These are phyloP conservation scores for Melanaphis sacchari DNA, from an alignment of 1,140 invertebrate genomes.

Conservation along the genomic window DNA sequence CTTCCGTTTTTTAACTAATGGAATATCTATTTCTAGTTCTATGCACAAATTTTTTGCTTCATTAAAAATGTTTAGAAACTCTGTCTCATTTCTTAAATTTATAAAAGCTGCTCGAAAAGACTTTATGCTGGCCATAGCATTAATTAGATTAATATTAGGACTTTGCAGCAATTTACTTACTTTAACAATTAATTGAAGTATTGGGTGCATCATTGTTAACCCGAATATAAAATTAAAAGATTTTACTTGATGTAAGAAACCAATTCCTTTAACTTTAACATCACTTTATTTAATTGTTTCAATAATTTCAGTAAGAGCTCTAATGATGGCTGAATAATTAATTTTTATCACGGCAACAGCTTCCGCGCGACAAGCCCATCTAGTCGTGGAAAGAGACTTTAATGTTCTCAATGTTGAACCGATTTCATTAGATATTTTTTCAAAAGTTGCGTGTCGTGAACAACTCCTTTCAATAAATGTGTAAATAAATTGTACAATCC, in stretches of 20 bases:
- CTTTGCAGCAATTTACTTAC: conserved; percentile 58
- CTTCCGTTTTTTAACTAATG: conserved; percentile 57
- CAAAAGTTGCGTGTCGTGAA: conserved; percentile 59
- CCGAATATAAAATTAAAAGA: conserved; percentile 58
- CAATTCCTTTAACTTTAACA: conserved; percentile 53
- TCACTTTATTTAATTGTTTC: conserved; percentile 47
- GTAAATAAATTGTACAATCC: conserved; percentile 56
- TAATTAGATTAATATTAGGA: conserved; percentile 56
- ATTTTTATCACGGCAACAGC: conserved; percentile 53
- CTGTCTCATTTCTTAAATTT: conserved; percentile 51
- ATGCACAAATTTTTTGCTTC: conserved; percentile 44
- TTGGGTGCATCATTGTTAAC: conserved; percentile 58
- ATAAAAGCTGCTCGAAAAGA: conserved; percentile 51
- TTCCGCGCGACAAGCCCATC: conserved; percentile 59
- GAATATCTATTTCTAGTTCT: conserved; percentile 56
- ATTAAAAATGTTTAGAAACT: conserved; percentile 51
- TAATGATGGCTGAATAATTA: conserved; percentile 49
- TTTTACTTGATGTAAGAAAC: conserved; percentile 58
- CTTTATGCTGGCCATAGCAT: conserved; percentile 56
- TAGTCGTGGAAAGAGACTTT: conserved; percentile 57
- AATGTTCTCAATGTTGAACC: conserved; percentile 55
- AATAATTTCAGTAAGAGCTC: conserved; percentile 38
- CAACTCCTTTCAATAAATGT: conserved; percentile 59
- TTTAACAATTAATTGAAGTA: conserved; percentile 59
- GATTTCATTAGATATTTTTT: conserved; percentile 54